These are phyloP conservation scores for Morpho helenor DNA, from an alignment of 2,888 invertebrate genomes.

Conservation along the genomic window DNA sequence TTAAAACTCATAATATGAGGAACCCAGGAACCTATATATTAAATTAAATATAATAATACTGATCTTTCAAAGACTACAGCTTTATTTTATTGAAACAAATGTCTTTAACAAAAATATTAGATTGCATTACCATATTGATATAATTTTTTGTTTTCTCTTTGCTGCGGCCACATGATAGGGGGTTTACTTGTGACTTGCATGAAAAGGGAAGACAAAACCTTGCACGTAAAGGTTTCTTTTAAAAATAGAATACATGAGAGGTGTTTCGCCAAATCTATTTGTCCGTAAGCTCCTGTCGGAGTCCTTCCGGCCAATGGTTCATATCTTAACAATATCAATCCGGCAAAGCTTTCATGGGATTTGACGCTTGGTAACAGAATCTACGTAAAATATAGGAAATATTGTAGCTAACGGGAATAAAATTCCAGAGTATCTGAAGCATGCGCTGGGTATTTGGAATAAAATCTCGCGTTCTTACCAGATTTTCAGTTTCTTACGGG, in stretches of 20 bases:
- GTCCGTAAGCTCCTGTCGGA: constrained; percentile 13
- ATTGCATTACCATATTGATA: no score
- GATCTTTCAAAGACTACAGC: no score
- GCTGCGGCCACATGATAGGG: no score
- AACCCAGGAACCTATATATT: no score
- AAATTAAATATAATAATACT: no score
- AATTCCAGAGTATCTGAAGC: background rate
- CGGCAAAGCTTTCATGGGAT: constrained; percentile 11
- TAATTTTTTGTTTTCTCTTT: no score
- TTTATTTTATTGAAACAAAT: no score
- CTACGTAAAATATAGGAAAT: constrained; percentile 4
- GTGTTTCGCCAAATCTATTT: constrained; percentile 3
- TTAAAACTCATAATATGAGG: no score
- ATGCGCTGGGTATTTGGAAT: constrained; percentile 3
- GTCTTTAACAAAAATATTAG: no score
- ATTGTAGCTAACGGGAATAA: background rate
- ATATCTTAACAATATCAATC: constrained; percentile 17
- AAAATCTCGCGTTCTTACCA: background rate
- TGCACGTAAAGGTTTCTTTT: background rate
- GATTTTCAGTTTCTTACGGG: no score
- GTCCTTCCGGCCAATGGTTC: constrained; percentile 11
- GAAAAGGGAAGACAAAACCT: background rate
- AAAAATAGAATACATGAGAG: background rate
- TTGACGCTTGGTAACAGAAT: constrained; percentile 11
- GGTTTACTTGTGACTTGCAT: background rate